Conservation (phyloP, 2,113 vertebrate genomes). For the Martes martes region DNA sequence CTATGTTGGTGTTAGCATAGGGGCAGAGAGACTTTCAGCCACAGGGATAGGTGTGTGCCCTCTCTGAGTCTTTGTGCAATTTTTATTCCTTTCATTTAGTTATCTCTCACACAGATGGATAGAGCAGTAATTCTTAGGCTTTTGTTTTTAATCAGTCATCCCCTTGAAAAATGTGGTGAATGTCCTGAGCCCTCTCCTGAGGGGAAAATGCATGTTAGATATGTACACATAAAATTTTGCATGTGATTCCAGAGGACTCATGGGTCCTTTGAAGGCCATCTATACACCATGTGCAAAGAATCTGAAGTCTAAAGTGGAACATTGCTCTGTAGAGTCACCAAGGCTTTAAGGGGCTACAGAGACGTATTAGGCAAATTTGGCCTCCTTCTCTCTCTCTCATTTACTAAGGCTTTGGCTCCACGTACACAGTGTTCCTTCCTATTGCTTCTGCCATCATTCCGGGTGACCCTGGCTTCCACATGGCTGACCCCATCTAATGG, state of each 20-base stretch:
- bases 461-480: not conserved
- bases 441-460: not conserved
- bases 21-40: not conserved
- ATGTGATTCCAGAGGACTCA: not conserved
- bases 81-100: conserved; percentile 10
- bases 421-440: not conserved
- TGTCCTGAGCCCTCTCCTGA: not conserved
- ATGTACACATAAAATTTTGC: not conserved
- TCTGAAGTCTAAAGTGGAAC: not conserved
- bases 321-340: not conserved
- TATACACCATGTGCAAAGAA: not conserved
- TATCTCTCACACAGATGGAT: not conserved
- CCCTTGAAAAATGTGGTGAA: not conserved
- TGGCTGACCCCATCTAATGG: not conserved
- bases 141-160: not conserved
- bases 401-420: conserved; percentile 3
- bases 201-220: not conserved
- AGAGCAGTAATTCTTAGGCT: not conserved
- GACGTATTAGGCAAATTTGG: not conserved
- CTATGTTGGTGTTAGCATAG: not conserved
- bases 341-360: not conserved
- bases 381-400: not conserved
- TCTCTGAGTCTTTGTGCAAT: not conserved
- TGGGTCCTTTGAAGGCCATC: not conserved
- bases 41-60: not conserved